Base-by-base conservation (phyloP, 2,888 invertebrate species). In the Physocephala rufipes region DNA sequence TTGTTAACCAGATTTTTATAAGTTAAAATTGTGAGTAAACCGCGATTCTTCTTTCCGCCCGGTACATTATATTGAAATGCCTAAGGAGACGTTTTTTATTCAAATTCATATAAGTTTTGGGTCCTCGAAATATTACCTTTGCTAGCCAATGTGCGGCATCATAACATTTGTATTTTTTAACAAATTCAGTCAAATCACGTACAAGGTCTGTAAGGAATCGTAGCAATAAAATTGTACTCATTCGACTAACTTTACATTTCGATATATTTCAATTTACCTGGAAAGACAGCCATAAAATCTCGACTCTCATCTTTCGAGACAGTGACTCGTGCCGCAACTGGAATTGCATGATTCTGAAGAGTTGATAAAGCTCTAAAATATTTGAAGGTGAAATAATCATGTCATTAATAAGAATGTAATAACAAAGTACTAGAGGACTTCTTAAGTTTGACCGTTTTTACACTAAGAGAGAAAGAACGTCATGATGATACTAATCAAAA, bases 31-130 rank as follows among this genome's bases (percentile, higher is more conserved):
- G 92, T 89, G 0, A 92, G 89, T 47, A 95, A 86, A 0, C 93
- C 94, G 67, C 95, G 88, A 81, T 91, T 92, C 86, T 93, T 95
- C 87, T 97, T 97, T 2, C 97, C 97, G 79, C 91, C 91, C 0
- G 95, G 94, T 4, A 97, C 95, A 87, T 96, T 97, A 87, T 96
- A 96, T 85, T 97, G 94, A 75, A 96, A 87, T 26, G 93, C 90
- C 94, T 94, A 84, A 67, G 26, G 5, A 62, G 19, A 19, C 1
- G 36, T 43, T n/a, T 24, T 9, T 16, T 30, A 59, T 58, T 21
- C 26, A 26, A 4, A 30, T 19, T n/a, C 0, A 16, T 13, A n/a
- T n/a, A 49, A 49, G 19, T n/a, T 19, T 12, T 12, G 4, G 15
- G 24, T n/a, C n/a, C 26, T 58, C 7, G 12, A 3, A 15, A 3